Percentiles rank a stretch among this genome's conserved stretches.
Conservation (phyloP, 2,797 vertebrate genomes). For the Anas bahamensis region DNA sequence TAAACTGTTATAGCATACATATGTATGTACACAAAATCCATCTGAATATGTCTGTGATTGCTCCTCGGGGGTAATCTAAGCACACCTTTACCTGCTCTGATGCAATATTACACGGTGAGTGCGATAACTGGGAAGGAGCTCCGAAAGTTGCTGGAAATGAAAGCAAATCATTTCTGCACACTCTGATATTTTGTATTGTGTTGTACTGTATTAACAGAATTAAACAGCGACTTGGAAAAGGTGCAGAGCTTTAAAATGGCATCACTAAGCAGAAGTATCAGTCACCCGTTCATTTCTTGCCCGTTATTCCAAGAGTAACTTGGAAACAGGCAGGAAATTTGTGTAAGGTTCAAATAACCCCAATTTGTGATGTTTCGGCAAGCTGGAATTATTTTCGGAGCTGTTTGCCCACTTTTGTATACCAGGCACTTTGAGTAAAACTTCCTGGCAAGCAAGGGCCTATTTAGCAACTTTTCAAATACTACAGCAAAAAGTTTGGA, state of each 20-base stretch:
- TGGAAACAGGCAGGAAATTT: slow-evolving; percentile 72
- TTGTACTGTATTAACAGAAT: not conserved
- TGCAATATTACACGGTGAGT: not conserved
- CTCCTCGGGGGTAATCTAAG: not conserved
- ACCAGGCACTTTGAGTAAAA: slow-evolving; percentile 78
- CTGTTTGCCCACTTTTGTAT: slow-evolving; percentile 76
- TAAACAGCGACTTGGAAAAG: slow-evolving; percentile 57
- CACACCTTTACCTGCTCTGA: not conserved
- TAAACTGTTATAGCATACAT: not conserved
- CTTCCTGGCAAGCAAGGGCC: slow-evolving; percentile 76
- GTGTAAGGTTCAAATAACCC: slow-evolving; percentile 69
- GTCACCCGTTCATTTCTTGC: slow-evolving; percentile 42
- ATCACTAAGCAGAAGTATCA: slow-evolving; percentile 36
- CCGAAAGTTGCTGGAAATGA: slow-evolving; percentile 1
- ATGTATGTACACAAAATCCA: not conserved
- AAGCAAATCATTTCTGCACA: not conserved
- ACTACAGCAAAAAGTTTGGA: slow-evolving; percentile 76
- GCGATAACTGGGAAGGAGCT: slow-evolving; percentile 10
- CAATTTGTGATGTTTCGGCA: slow-evolving; percentile 74
- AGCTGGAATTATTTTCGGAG: slow-evolving; percentile 77
- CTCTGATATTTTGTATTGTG: not conserved
- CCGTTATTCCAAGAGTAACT: slow-evolving; percentile 71
- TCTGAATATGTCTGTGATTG: not conserved
- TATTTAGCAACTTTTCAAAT: slow-evolving; percentile 82
- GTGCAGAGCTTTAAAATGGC: slow-evolving; percentile 39